A percentile compares a stretch with the other conserved stretches of the same genome.
These are phyloP conservation scores for Athene cunicularia DNA, from an alignment of 2,113 vertebrate genomes.

Conservation along the genomic window DNA sequence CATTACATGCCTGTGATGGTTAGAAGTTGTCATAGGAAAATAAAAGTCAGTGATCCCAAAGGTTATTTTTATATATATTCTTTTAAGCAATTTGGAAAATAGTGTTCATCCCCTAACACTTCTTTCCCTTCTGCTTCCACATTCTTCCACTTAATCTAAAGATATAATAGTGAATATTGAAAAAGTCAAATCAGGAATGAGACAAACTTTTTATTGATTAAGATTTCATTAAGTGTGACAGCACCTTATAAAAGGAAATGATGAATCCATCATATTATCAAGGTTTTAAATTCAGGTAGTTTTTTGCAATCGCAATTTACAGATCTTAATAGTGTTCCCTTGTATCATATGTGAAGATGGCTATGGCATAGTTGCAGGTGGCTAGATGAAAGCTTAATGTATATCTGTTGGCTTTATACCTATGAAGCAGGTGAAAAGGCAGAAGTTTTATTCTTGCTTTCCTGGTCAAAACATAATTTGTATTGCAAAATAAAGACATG, in stretches of 20 bases:
- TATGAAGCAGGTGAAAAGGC: background rate
- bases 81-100: background rate
- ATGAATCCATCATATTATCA: background rate
- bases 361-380: background rate
- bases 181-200: background rate
- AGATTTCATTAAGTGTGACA: background rate
- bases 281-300: background rate
- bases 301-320: background rate
- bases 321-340: background rate
- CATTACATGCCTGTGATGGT: conserved; percentile 17
- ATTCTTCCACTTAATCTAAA: background rate
- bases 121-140: background rate
- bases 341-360: background rate
- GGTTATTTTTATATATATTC: background rate
- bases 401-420: background rate
- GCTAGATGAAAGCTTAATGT: background rate
- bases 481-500: background rate
- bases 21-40: conserved; percentile 33
- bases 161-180: background rate
- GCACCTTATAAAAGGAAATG: background rate
- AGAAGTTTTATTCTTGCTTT: background rate
- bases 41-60: conserved; percentile 17
- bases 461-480: background rate
- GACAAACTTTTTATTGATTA: background rate
- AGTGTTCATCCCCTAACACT: background rate